Base-by-base conservation (phyloP, 2,113 vertebrate species). In the Chinchilla lanigera region DNA sequence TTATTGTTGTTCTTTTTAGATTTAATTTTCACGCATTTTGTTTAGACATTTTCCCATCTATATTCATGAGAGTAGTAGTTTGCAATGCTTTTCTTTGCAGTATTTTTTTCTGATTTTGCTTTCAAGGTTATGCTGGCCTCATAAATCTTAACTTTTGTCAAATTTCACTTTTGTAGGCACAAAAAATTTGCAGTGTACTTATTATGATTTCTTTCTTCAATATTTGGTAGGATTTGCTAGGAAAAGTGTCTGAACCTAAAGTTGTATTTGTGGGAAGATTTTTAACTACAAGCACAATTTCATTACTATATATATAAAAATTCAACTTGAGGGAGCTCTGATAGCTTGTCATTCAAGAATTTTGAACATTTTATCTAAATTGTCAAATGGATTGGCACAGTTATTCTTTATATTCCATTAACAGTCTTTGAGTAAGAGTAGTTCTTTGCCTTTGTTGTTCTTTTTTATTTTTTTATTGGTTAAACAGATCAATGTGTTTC, bases 21-120 rank as follows among this genome's bases (percentile, higher is more conserved):
- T 85, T 80, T 73, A 7, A 63, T 71, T 94, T 58, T 2, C 4
- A 73, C 84, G 61, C 8, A 85, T 47, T 86, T 50, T 75, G 50
- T 92, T 86, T 73, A 89, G 54, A 63, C 30, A 91, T 92, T 89
- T 95, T 80, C 5, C 44, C 26, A 84, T 65, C 26, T 65, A 63
- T 97, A 81, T 81, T 97, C 28, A 86, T 60, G 26, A 38, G 28
- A 89, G 82, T 81, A 90, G 63, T 89, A 41, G 30, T 77, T 90
- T 19, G 16, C 75, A 60, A 63, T 58, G 65, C 65, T 6, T 56
- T 65, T 90, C 90, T 52, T 38, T 56, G 5, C 5, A 56, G 58
- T 6, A 35, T 83, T 35, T 81, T 86, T 90, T 89, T 78, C 44
- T 91, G 44, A 2, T 80, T 89, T 78, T 10, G 22, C 26, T 24